phyloP scores from a whole-genome alignment of 2,888 invertebrate species.

The Zaprionus bogoriensis region DNA sequence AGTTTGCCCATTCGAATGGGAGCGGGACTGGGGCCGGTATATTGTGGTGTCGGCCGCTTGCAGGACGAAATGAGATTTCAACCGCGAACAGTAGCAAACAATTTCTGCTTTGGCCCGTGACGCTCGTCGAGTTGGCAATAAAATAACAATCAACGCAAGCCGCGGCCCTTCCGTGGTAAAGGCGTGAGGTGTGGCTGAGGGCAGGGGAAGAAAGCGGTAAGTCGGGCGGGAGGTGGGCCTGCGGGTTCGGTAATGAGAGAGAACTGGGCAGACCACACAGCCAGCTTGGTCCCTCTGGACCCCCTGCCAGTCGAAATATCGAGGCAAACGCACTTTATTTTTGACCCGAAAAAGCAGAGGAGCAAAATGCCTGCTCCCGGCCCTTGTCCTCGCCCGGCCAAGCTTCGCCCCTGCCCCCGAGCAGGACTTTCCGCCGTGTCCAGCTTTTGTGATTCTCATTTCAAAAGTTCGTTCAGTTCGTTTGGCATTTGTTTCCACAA shows the following conservation, averaged over 20 bases:
- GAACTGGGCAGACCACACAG: background rate
- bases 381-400: background rate
- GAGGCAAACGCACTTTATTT: conserved; percentile 43
- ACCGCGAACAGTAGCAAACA: conserved; percentile 72
- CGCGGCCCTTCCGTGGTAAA: conserved; percentile 54
- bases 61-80: conserved; percentile 69
- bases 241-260: conserved; percentile 1
- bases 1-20: background rate
- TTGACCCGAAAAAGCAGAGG: conserved; percentile 27
- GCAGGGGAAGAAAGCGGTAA: background rate
- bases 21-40: background rate
- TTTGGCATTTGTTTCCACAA: conserved; percentile 50
- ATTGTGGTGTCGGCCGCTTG: conserved; percentile 32
- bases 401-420: background rate
- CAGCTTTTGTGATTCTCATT: conserved; percentile 42
- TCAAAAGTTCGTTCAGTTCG: conserved; percentile 34
- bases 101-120: conserved; percentile 69
- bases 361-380: background rate
- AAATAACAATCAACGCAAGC: conserved; percentile 76
- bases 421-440: conserved; percentile 14
- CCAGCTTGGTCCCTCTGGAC: background rate
- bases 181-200: conserved; percentile 7
- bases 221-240: background rate
- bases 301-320: conserved; percentile 5
- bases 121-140: conserved; percentile 61